Conservation (phyloP, 2,797 vertebrate genomes). For the Phrynocephalus vlangalii region DNA sequence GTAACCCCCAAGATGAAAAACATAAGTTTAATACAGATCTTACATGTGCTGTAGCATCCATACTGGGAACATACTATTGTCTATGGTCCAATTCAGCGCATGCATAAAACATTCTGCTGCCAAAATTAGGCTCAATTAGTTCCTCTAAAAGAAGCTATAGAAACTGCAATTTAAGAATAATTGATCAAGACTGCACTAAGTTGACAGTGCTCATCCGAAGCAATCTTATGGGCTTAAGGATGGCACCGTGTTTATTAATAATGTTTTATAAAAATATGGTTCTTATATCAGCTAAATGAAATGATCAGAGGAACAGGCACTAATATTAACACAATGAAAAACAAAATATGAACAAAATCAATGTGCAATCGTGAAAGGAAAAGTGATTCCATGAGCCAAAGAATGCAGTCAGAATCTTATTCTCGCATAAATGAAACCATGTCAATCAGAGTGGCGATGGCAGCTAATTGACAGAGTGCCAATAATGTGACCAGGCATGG, state of each 20-base stretch:
- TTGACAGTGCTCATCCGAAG: neutral
- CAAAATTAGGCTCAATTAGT: neutral
- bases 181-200: too few relatives aligned
- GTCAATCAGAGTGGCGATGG: too few relatives aligned
- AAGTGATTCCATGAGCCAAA: neutral
- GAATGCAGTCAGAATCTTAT: neutral
- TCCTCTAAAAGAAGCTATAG: neutral
- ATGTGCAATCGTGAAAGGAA: neutral
- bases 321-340: neutral
- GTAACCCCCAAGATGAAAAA: neutral
- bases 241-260: neutral
- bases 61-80: too few relatives aligned
- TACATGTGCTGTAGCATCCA: neutral
- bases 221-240: neutral
- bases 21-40: neutral
- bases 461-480: too few relatives aligned
- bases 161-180: neutral
- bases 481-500: too few relatives aligned
- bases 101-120: neutral
- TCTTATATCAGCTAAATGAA: neutral
- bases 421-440: too few relatives aligned
- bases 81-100: neutral
- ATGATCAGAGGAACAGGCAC: neutral
- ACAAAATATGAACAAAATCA: neutral
- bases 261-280: neutral